Conservation (phyloP, 2,113 vertebrate species). For the Gymnarchus niloticus region DNA sequence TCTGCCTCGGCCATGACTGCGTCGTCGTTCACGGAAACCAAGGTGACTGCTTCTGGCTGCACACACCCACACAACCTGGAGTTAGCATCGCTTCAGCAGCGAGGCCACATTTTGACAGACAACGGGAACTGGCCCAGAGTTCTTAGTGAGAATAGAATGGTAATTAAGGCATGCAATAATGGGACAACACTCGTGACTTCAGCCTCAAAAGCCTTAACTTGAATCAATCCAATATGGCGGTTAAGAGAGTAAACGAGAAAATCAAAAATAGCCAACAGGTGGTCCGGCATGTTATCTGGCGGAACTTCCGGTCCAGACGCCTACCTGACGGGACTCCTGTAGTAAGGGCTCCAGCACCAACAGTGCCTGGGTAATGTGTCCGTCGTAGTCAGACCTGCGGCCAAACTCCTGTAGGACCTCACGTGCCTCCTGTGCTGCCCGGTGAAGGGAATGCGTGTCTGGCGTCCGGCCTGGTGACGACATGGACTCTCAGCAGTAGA, state of each 20-base stretch:
- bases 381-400: conserved; percentile 64
- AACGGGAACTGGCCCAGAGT: too few relatives aligned
- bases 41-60: conserved; percentile 27
- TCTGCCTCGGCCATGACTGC: conserved; percentile 49
- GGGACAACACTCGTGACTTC: too few relatives aligned
- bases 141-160: not conserved
- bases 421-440: conserved; percentile 62
- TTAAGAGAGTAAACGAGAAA: not conserved
- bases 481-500: not conserved
- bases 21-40: conserved; percentile 51
- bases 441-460: conserved; percentile 39
- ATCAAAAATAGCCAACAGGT: not conserved
- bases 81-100: not conserved
- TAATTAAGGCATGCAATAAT: too few relatives aligned
- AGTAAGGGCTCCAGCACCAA: conserved; percentile 57
- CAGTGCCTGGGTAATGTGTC: conserved; percentile 58
- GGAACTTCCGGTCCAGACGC: not conserved
- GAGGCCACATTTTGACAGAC: not conserved
- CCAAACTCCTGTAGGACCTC: conserved; percentile 67
- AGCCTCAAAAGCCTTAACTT: not conserved
- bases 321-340: conserved; percentile 58
- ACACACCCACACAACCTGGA: not conserved
- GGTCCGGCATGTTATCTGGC: not conserved
- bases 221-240: not conserved
- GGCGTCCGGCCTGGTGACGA: conserved; percentile 51